Evolutionary conservation across 2,888 invertebrate genomes (phyloP).

Genomic region (Cheiracanthium punctorium): DNA sequence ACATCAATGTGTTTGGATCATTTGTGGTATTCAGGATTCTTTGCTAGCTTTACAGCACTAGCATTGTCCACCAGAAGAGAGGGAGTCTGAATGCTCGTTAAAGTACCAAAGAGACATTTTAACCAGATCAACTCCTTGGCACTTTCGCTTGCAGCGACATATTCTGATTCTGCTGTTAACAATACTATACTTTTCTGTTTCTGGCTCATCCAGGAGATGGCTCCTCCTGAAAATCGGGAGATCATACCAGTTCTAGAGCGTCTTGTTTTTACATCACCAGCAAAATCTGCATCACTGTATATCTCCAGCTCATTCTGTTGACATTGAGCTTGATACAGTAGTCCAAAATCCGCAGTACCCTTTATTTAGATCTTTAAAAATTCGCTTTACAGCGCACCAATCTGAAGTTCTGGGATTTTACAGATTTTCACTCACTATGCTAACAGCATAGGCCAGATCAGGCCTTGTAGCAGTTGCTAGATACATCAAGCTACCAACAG

Average conservation of each 20-base stretch:
- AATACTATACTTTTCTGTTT: conserved; percentile 2
- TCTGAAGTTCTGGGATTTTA: neutral
- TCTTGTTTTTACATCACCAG: neutral
- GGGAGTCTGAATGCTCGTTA: too few relatives aligned
- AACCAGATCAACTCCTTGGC: too few relatives aligned
- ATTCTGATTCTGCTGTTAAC: neutral
- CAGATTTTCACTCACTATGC: neutral
- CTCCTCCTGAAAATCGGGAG: neutral
- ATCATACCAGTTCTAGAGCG: neutral
- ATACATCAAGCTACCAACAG: too few relatives aligned
- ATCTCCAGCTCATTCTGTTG: neutral
- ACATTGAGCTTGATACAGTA: neutral
- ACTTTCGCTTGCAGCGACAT: neutral
- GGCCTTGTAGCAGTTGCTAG: too few relatives aligned
- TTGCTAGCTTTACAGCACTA: too few relatives aligned
- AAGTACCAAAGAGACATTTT: too few relatives aligned
- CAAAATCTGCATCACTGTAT: neutral
- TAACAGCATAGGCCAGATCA: too few relatives aligned
- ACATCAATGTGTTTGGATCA: neutral
- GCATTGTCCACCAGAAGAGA: too few relatives aligned
- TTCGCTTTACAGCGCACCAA: neutral
- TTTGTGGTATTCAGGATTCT: neutral
- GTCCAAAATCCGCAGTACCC: neutral
- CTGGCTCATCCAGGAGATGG: neutral
- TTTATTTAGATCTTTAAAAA: neutral